Base-by-base conservation (phyloP, 2,888 invertebrate genomes). In the Eilema caniola region DNA sequence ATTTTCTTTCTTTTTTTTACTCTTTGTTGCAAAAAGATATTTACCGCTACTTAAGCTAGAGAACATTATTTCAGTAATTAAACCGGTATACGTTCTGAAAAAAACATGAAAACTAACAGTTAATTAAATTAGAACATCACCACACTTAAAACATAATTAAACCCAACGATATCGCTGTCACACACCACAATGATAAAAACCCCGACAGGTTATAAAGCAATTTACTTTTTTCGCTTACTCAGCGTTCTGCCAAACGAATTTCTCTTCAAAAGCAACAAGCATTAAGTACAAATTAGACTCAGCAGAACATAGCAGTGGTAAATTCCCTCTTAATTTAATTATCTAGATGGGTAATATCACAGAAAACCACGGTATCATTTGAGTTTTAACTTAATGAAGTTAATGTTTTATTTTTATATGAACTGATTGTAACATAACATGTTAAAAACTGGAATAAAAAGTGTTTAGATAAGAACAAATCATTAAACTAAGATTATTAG, bases 291-390 rank as follows among this genome's bases (percentile, higher is more conserved):
- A 80, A 80, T 72, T 78, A 11, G 23, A 16, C 60, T 74, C 60
- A 76, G 75, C 70, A 76, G 72, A 75, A 69, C 0, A 14, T 56
- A 2, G 61, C 62, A 8, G 59, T 61, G 56, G 64, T 72, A 72
- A 79, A 78, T 77, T 74, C 75, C 69, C 67, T 61, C 69, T 73
- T 80, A 84, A 80, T 81, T 85, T 73, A 80, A 85, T 83, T 74
- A 73, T 53, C 70, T 37, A 47, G 69, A 69, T 75, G 70, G 62
- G 59, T 72, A 74, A 68, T 76, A 69, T 78, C 74, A 66, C 76
- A 41, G 69, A 64, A 69, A 74, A 73, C 81, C 66, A 70, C 37
- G 68, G 70, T 80, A 67, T 72, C 66, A 73, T 78, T 76, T 47
- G 47, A 59, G 64, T 67, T 71, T 70, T 33, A 7, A 62, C 65